phyloP scores from a whole-genome alignment of 2,113 vertebrate species.

The Colossoma macropomum region DNA sequence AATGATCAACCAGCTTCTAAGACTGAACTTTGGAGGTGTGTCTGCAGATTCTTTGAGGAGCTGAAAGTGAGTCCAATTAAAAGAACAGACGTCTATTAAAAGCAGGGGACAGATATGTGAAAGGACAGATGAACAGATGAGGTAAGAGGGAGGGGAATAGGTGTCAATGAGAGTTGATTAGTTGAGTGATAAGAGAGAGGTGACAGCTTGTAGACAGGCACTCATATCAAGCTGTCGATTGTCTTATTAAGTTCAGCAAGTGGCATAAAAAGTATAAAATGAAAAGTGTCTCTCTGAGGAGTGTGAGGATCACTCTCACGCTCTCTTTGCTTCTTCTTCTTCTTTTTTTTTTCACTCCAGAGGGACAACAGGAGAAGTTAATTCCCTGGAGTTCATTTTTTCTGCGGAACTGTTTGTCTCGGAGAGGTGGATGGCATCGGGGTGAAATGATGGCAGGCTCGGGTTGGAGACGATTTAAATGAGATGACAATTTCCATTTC shows the following conservation, averaged over 20 bases:
- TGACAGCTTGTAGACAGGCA: no score
- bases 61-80: no score
- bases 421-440: slow-evolving; percentile 1
- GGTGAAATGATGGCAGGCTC: slow-evolving; percentile 36
- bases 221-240: slow-evolving; percentile 70
- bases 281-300: slow-evolving; percentile 21
- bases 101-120: no score
- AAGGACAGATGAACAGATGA: no score
- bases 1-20: no score
- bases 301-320: not conserved
- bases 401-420: slow-evolving; percentile 21
- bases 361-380: not conserved
- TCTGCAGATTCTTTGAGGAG: no score
- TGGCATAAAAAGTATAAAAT: not conserved
- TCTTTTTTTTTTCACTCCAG: not conserved
- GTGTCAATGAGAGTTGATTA: slow-evolving; percentile 65
- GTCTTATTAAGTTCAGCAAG: slow-evolving; percentile 70
- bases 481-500: slow-evolving; percentile 30
- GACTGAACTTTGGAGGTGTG: no score
- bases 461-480: slow-evolving; percentile 39
- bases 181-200: slow-evolving; percentile 60
- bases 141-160: not conserved
- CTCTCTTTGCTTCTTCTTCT: not conserved
- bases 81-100: no score
- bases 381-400: slow-evolving; percentile 38